A percentile compares a stretch with the other conserved stretches of the same genome.
Evolutionary conservation across 2,113 vertebrate genomes (phyloP).

Genomic region (Cettia cetti): DNA sequence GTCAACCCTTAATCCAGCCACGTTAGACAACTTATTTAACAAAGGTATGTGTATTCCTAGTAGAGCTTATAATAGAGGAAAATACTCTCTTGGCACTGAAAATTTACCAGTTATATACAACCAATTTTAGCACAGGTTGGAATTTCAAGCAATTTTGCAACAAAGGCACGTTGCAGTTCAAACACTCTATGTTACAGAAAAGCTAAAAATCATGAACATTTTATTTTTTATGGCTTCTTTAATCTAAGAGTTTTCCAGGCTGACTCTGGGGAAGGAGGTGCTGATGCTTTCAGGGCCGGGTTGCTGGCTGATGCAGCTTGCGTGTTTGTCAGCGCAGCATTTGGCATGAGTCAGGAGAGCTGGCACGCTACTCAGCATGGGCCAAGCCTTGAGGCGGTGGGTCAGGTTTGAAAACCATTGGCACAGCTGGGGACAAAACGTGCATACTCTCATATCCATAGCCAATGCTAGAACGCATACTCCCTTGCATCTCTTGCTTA

Average conservation of each 20-base stretch:
- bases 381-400: fast-evolving
- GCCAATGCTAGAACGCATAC: not conserved
- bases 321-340: not conserved
- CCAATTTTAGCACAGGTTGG: not conserved
- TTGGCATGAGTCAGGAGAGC: not conserved
- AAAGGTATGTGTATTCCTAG: not conserved
- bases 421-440: not conserved
- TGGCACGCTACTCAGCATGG: not conserved
- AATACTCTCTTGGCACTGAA: not conserved
- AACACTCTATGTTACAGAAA: not conserved
- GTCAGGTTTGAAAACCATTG: not conserved
- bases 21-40: not conserved
- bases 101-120: not conserved
- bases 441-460: not conserved
- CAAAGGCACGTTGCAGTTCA: not conserved
- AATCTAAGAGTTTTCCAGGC: not conserved
- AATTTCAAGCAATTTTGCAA: not conserved
- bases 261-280: not conserved
- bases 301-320: not conserved
- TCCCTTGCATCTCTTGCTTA: not conserved
- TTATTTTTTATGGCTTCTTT: not conserved
- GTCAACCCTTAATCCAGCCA: not conserved
- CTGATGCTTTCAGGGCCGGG: not conserved
- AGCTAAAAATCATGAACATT: not conserved
- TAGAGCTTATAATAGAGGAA: not conserved